Evolutionary conservation across 2,888 invertebrate genomes (phyloP), one percentile per base, ranked within the genome.

Genomic region (Stenolophus ochropezus): DNA sequence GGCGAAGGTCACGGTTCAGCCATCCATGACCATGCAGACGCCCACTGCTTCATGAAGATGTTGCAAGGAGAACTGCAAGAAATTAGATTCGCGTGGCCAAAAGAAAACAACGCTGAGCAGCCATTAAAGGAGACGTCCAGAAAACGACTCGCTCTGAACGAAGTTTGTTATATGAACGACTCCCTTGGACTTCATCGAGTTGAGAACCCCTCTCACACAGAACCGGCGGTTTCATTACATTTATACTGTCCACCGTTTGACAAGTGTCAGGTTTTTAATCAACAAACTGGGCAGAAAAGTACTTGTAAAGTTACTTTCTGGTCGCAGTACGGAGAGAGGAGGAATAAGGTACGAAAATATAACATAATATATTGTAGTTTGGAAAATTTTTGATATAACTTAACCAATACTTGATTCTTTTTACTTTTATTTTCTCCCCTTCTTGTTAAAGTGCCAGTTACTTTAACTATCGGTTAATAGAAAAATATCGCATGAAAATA

Each of bases 11-110:
- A 98, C 84, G 96, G 96, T 0, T 97, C 98, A 0, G 94, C 96
- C 6, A 98, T 99, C 84, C 99, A 99, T 88, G 98, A 98, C 89
- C 99, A 99, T 87, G 94, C 98, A 0, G 93, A 98, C 86, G 94
- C 98, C 0, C 98, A 99, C 88, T 99, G 99, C 89, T 98, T 99
- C 89, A 98, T 99, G 96, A 99, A 98, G 90, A 92, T 97, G 83
- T 91, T 98, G 0, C 94, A 95, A 83, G 98, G 97, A 0, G 92
- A 92, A 82, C 89, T 98, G 51, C 92, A 93, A 74, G 98, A 98
- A 91, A 94, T 96, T 86, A 92, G 94, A 86, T 97, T 93, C 88
- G 93, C 92, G 3, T 97, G 97, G 97, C 97, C 97, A 0, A 88
- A 91, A 18, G 87, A 87, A 2, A 86, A 87, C 42, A 86, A 85